A percentile compares a stretch with the other conserved stretches of the same genome.
These are phyloP conservation scores for Onychostruthus taczanowskii DNA, from an alignment of 2,113 vertebrate species.

Conservation along the genomic window DNA sequence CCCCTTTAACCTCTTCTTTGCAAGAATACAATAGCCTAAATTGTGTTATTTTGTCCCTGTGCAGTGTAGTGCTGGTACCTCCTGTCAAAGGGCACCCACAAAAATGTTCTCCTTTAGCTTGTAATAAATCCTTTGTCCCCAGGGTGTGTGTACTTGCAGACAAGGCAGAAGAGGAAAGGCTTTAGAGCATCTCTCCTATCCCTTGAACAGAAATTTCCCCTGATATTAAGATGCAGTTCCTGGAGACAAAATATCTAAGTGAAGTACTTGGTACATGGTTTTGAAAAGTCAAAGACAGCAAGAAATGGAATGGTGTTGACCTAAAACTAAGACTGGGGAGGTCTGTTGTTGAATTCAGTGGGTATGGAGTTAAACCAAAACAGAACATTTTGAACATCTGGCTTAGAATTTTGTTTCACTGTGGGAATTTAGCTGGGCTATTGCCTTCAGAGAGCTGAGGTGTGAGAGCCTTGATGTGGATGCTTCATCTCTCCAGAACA, in stretches of 20 bases:
- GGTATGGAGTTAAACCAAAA: not conserved
- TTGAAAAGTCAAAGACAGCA: not conserved
- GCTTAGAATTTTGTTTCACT: not conserved
- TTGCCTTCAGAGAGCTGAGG: not conserved
- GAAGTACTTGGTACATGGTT: not conserved
- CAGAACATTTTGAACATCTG: not conserved
- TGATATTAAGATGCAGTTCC: not conserved
- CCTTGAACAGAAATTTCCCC: not conserved
- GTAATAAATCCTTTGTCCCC: slow-evolving; percentile 19
- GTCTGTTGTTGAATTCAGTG: not conserved
- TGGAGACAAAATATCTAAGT: not conserved
- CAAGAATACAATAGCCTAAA: slow-evolving; percentile 16
- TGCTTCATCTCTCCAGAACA: not conserved
- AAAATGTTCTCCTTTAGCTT: slow-evolving; percentile 6
- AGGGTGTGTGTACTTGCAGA: not conserved
- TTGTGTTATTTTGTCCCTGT: slow-evolving; percentile 16
- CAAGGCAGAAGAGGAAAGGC: not conserved
- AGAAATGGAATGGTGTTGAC: not conserved
- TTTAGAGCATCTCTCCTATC: not conserved
- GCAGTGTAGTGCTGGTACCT: not conserved
- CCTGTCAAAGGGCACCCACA: slow-evolving; percentile 32
- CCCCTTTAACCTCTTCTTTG: slow-evolving; percentile 4
- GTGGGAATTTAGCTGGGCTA: not conserved
- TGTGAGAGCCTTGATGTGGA: not conserved
- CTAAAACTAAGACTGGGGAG: not conserved